A percentile compares a stretch with the other conserved stretches of the same genome.
These are phyloP conservation scores for Mythimna impura DNA, from an alignment of 2,888 invertebrate species.

Conservation along the genomic window DNA sequence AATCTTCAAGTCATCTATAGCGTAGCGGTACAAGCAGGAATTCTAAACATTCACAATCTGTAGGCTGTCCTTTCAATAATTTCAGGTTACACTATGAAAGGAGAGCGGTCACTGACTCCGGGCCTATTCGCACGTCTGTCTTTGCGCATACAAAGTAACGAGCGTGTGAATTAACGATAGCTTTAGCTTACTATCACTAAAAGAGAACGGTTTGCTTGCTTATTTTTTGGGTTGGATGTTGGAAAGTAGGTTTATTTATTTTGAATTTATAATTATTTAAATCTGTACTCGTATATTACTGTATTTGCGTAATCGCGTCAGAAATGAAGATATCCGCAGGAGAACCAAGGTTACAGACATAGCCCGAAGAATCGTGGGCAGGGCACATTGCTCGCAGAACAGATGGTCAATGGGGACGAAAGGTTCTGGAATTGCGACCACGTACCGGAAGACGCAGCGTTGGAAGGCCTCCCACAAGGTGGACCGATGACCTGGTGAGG, in stretches of 20 bases:
- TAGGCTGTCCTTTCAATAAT: conserved; percentile 45
- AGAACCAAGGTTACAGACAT: too few species aligned
- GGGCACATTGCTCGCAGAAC: too few species aligned
- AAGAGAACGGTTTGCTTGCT: conserved; percentile 40
- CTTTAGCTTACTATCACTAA: conserved; percentile 48
- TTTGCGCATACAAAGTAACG: conserved; percentile 51
- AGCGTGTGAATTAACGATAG: conserved; percentile 56
- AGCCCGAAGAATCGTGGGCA: too few species aligned
- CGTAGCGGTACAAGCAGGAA: conserved; percentile 17
- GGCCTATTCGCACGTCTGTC: conserved; percentile 65
- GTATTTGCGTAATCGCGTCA: too few species aligned
- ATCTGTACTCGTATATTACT: too few species aligned
- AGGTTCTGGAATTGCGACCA: too few species aligned
- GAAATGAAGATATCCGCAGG: too few species aligned
- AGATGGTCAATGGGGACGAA: too few species aligned
- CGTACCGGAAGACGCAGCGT: too few species aligned
- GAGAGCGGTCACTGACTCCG: conserved; percentile 69
- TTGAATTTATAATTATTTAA: too few species aligned
- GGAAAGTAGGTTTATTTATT: not conserved
- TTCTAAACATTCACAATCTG: conserved; percentile 26
- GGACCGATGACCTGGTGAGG: too few species aligned
- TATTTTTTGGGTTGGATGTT: not conserved
- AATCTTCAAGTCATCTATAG: not conserved
- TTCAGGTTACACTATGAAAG: conserved; percentile 49
- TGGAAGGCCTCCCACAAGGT: too few species aligned